phyloP scores from a whole-genome alignment of 64 coral and sea anemone species.

The Montipora sp. region DNA sequence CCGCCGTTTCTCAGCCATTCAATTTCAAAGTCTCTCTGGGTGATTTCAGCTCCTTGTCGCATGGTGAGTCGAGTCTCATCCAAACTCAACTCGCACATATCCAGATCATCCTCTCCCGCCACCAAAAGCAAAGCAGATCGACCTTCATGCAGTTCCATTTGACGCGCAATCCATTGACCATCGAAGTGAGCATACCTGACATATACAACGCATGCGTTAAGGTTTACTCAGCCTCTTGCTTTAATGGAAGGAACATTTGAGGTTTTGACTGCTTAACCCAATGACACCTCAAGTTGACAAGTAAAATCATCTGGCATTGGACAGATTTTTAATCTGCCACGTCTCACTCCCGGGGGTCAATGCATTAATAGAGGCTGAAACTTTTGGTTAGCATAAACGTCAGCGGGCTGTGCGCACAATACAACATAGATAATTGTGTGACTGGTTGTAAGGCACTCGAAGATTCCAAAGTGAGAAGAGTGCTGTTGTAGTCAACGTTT shows the following conservation, averaged over 20 bases:
- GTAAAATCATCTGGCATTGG: no score
- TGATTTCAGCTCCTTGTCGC: constrained; percentile 84
- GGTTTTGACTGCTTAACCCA: no score
- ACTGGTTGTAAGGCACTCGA: no score
- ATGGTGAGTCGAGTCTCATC: constrained; percentile 87
- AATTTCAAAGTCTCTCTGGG: constrained; percentile 81
- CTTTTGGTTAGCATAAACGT: no score
- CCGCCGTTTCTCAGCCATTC: constrained; percentile 79
- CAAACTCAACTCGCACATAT: constrained; percentile 97
- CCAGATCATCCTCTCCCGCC: constrained; percentile 93
- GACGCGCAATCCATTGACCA: constrained; percentile 97
- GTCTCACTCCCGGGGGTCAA: no score
- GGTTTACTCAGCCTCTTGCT: not conserved
- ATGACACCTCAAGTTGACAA: no score
- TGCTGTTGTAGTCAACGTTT: no score
- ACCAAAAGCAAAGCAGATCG: constrained; percentile 78
- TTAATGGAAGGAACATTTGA: not conserved
- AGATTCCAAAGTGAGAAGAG: no score
- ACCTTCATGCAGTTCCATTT: constrained; percentile 87
- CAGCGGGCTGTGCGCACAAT: no score
- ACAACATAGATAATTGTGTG: no score
- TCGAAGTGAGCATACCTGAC: constrained; percentile 99
- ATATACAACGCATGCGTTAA: not conserved
- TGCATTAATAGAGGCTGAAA: no score
- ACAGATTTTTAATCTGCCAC: no score